Evolutionary conservation across 92 coral and sea anemone species (phyloP), one percentile per base, ranked within the genome.

Genomic region (Porites evermanni): DNA sequence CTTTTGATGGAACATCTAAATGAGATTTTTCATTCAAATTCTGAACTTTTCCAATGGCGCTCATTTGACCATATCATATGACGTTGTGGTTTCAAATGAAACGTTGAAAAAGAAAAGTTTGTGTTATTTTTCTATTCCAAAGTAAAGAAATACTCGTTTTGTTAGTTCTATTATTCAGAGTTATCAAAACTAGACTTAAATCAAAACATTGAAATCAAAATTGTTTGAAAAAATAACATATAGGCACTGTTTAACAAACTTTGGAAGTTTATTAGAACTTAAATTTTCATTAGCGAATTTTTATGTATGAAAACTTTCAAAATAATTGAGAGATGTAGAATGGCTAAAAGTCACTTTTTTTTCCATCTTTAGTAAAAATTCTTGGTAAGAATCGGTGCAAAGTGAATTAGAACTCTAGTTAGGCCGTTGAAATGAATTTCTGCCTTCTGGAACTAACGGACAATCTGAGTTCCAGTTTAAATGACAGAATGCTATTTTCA

Each of bases 281-380:
- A 64, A 64, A 16, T 78, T 78, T 51, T 20, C 50, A 51, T 79
- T 66, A 17, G 70, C 24, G 70, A 53, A 51, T 54, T 54, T 23
- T 75, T 56, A 14, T 61, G 16, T 26, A 77, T 77, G 69, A 61
- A 59, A 14, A 10, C 53, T 14, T 65, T 29, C 4, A 67, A 66
- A 6, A 20, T 14, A 58, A 51, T n/a, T 10, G 6, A 78, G 63
- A 59, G 20, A 23, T 5, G 8, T 12, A 11, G 83, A 79, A 51
- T 0, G 32, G 44, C 51, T n/a, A 66, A 12, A 66, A 65, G 83
- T 66, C 50, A 65, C 19, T 72, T 64, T 21, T 73, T 5, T 12
- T 20, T 64, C 69, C 19, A 14, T 79, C 54, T 7, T 79, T 19
- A 19, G 4, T 12, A 29, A 29, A 26, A 58, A 24, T 58, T 26